Evolutionary conservation across 2,888 invertebrate species (phyloP).

Genomic region (Lagria hirta): DNA sequence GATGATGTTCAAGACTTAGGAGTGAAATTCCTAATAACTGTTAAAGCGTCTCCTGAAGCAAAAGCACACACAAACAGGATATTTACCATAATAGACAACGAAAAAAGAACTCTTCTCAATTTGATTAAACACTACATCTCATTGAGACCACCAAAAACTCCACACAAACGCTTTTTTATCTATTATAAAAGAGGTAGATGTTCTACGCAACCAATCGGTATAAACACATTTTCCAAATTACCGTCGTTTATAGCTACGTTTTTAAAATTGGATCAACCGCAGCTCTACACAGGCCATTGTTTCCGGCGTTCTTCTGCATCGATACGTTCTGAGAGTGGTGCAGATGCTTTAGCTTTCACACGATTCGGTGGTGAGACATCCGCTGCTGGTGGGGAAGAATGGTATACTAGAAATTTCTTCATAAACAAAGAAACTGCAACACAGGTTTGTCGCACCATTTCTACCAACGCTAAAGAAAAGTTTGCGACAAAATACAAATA

Average conservation of each 20-base stretch:
- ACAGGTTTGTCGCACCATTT: too few relatives aligned
- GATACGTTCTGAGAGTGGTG: slow-evolving; percentile 3
- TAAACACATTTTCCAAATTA: slow-evolving; percentile 8
- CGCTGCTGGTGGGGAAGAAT: too few relatives aligned
- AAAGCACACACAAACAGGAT: slow-evolving; percentile 18
- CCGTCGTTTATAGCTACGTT: slow-evolving; percentile 7
- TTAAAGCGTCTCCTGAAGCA: slow-evolving; percentile 5
- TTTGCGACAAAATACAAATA: too few relatives aligned
- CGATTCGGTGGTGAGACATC: too few relatives aligned
- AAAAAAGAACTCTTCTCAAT: slow-evolving; percentile 7
- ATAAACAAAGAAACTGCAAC: too few relatives aligned
- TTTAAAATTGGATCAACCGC: slow-evolving; percentile 8
- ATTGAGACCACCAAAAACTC: slow-evolving; percentile 18
- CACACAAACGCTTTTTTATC: slow-evolving; percentile 15
- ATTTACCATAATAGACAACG: slow-evolving; percentile 16
- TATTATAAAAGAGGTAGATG: slow-evolving; percentile 2
- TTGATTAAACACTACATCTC: slow-evolving; percentile 14
- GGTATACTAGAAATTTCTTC: too few relatives aligned
- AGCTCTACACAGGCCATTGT: slow-evolving; percentile 11
- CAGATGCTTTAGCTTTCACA: neutral
- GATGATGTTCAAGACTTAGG: slow-evolving; percentile 14
- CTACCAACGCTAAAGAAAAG: too few relatives aligned
- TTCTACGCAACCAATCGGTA: slow-evolving; percentile 7
- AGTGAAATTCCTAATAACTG: slow-evolving; percentile 20
- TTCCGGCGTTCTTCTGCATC: slow-evolving; percentile 7